Conservation (phyloP, 2,888 invertebrate genomes). For the Seladonia tumulorum region DNA sequence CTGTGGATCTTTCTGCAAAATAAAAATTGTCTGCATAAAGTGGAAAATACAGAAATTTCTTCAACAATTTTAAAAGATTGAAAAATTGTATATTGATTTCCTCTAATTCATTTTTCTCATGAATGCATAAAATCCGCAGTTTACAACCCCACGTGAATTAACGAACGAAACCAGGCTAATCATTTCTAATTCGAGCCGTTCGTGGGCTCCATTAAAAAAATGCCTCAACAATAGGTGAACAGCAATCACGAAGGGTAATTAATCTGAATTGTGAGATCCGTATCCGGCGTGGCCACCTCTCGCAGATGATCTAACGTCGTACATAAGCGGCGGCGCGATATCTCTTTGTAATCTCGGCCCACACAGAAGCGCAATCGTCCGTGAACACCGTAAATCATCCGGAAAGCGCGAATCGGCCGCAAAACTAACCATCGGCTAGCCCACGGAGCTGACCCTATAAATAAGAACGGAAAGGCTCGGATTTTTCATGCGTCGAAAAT, state of each 20-base stretch:
- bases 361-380: slow-evolving; percentile 42
- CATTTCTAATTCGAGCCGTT: neutral
- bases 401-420: slow-evolving; percentile 53
- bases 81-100: neutral
- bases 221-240: neutral
- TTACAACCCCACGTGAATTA: neutral
- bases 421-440: slow-evolving; percentile 36
- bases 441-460: slow-evolving; percentile 39
- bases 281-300: neutral
- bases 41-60: too few relatives aligned
- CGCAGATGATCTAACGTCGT: slow-evolving; percentile 15
- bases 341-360: slow-evolving; percentile 57
- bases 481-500: slow-evolving; percentile 18
- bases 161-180: neutral
- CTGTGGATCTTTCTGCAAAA: neutral
- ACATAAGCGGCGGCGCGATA: slow-evolving; percentile 33
- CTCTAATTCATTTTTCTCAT: neutral
- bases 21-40: neutral
- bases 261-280: slow-evolving; percentile 1
- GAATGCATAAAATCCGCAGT: neutral
- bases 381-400: slow-evolving; percentile 65
- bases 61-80: neutral
- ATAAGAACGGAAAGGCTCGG: slow-evolving; percentile 48
- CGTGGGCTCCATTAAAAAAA: neutral
- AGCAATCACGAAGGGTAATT: neutral